phyloP scores from a whole-genome alignment of 2,113 vertebrate species.

The Hymenochirus boettgeri region DNA sequence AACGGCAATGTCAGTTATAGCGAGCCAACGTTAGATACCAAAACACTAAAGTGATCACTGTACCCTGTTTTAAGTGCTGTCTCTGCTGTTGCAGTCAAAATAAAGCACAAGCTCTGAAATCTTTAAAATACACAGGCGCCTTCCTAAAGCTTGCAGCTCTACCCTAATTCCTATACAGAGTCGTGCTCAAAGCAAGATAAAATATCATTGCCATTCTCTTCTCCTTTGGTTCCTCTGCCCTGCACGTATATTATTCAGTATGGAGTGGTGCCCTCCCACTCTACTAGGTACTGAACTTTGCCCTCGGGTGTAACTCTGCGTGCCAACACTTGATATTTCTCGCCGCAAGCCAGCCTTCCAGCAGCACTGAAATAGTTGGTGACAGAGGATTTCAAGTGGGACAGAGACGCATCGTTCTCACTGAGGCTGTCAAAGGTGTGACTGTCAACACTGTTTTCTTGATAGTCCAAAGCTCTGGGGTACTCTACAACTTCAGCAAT shows the following conservation, averaged over 20 bases:
- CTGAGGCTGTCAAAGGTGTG: constrained; percentile 81
- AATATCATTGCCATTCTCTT: background rate
- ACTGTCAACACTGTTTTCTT: constrained; percentile 63
- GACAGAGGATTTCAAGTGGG: constrained; percentile 90
- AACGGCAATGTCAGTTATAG: background rate
- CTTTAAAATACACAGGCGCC: background rate
- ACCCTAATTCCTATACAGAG: background rate
- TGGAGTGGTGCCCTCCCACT: constrained; percentile 92
- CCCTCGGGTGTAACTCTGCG: constrained; percentile 84
- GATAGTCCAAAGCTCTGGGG: constrained; percentile 53
- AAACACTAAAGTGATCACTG: background rate
- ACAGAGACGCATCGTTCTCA: constrained; percentile 75
- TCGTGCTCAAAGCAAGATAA: background rate
- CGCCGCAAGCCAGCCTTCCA: constrained; percentile 81
- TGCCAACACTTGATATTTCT: constrained; percentile 88
- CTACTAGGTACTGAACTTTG: constrained; percentile 89
- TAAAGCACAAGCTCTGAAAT: background rate
- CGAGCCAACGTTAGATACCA: background rate
- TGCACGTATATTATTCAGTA: constrained; percentile 62
- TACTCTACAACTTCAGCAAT: constrained; percentile 59
- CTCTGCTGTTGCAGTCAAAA: background rate
- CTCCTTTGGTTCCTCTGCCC: background rate
- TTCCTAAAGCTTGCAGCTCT: background rate
- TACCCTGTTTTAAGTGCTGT: constrained; percentile 32
- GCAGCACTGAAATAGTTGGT: constrained; percentile 86